phyloP scores from a whole-genome alignment of 1,140 invertebrate genomes.

The Lineus longissimus region DNA sequence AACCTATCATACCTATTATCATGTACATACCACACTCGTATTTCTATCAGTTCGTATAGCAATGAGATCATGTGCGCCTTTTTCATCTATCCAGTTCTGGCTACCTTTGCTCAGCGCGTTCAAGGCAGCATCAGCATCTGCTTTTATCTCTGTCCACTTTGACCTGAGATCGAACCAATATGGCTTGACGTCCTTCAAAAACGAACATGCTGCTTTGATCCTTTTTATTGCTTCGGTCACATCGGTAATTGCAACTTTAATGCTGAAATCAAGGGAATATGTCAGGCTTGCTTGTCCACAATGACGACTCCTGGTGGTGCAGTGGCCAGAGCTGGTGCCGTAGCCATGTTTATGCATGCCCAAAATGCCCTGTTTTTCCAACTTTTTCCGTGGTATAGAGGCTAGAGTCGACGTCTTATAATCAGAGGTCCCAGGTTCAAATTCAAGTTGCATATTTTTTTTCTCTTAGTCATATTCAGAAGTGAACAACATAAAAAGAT shows the following conservation, averaged over 20 bases:
- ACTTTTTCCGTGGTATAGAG: too few species aligned
- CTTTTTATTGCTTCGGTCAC: conserved; percentile 27
- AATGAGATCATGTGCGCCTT: conserved; percentile 18
- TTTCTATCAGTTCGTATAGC: conserved; percentile 20
- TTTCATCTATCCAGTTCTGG: conserved; percentile 17
- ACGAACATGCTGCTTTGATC: conserved; percentile 28
- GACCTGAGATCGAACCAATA: conserved; percentile 26
- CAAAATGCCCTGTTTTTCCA: too few species aligned
- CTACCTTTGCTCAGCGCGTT: conserved; percentile 14
- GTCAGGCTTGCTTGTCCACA: too few species aligned
- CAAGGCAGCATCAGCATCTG: conserved; percentile 13
- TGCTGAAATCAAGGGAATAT: conserved; percentile 19
- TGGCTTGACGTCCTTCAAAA: conserved; percentile 29
- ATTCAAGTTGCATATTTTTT: too few species aligned
- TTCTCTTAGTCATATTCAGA: too few species aligned
- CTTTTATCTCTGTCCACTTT: conserved; percentile 11
- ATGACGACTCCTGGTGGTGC: too few species aligned
- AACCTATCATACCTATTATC: too few species aligned
- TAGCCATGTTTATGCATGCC: too few species aligned
- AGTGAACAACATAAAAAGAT: too few species aligned
- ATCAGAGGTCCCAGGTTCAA: too few species aligned
- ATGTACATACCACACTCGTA: conserved; percentile 12
- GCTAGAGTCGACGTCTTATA: too few species aligned
- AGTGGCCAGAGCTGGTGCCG: too few species aligned
- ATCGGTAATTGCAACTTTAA: conserved; percentile 22